Percentiles rank a stretch among this genome's conserved stretches.
Conservation (phyloP, 2,113 vertebrate genomes). For the Ictalurus punctatus region DNA sequence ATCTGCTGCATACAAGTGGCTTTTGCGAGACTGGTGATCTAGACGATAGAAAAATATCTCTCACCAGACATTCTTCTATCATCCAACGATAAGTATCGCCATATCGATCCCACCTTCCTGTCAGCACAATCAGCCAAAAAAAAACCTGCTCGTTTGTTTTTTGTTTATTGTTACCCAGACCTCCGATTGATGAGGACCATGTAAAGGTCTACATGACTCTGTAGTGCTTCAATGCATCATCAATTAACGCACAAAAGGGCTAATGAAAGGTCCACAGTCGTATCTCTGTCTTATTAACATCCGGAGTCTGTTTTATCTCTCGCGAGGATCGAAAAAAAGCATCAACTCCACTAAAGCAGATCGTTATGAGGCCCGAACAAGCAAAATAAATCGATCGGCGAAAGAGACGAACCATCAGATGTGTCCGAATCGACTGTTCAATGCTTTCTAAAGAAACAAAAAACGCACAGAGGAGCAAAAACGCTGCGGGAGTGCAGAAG, state of each 20-base stretch:
- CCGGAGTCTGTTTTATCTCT: conserved; percentile 1
- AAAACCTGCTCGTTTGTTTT: background rate
- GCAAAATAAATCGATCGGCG: background rate
- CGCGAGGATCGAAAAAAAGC: background rate
- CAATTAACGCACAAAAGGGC: background rate
- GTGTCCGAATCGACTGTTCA: background rate
- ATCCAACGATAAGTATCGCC: background rate
- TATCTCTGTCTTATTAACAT: background rate
- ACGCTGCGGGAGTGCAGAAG: background rate
- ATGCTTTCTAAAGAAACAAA: background rate
- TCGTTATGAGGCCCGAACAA: background rate
- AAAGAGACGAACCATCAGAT: background rate
- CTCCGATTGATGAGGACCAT: background rate
- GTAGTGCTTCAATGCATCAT: background rate
- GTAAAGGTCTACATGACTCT: background rate
- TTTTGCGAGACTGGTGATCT: too few relatives aligned
- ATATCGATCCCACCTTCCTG: background rate
- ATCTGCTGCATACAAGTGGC: too few relatives aligned
- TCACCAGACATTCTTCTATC: background rate
- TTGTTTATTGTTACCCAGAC: background rate
- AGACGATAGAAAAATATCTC: background rate
- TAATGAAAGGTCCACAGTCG: background rate
- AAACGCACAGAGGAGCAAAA: background rate
- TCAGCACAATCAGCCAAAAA: background rate
- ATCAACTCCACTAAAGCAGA: background rate